phyloP scores from a whole-genome alignment of 2,888 invertebrate genomes.

The Flabesymbios commensalis region DNA sequence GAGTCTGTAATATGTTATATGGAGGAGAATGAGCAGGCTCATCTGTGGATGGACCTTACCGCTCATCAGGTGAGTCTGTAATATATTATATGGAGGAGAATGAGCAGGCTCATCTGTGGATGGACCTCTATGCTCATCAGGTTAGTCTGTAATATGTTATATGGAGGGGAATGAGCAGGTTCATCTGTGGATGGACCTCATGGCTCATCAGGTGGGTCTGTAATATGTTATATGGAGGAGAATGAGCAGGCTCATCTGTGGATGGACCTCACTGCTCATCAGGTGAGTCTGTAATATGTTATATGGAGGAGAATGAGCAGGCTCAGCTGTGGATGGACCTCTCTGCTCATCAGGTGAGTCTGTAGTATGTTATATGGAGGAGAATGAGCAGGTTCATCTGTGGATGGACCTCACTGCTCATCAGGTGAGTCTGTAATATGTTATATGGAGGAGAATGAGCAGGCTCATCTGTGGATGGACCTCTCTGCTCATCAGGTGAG shows the following conservation, averaged over 20 bases:
- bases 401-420: too few species aligned
- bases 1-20: constrained; percentile 68
- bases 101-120: constrained; percentile 82
- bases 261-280: too few species aligned
- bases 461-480: constrained; percentile 82
- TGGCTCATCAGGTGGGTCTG: too few species aligned
- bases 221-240: constrained; percentile 79
- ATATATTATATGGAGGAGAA: constrained; percentile 79
- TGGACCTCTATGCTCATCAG: constrained; percentile 73
- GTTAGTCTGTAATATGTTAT: constrained; percentile 61
- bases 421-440: too few species aligned
- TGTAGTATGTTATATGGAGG: too few species aligned
- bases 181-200: too few species aligned
- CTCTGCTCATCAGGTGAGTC: too few species aligned
- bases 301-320: constrained; percentile 84
- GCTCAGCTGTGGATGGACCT: constrained; percentile 84
- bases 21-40: constrained; percentile 83
- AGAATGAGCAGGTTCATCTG: too few species aligned
- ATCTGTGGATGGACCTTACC: constrained; percentile 78
- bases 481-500: too few species aligned
- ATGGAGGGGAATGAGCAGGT: too few species aligned
- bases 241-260: constrained; percentile 83
- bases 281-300: too few species aligned
- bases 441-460: constrained; percentile 85
- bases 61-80: constrained; percentile 68